phyloP scores from a whole-genome alignment of 2,888 invertebrate species.

The Mimachlamys varia region DNA sequence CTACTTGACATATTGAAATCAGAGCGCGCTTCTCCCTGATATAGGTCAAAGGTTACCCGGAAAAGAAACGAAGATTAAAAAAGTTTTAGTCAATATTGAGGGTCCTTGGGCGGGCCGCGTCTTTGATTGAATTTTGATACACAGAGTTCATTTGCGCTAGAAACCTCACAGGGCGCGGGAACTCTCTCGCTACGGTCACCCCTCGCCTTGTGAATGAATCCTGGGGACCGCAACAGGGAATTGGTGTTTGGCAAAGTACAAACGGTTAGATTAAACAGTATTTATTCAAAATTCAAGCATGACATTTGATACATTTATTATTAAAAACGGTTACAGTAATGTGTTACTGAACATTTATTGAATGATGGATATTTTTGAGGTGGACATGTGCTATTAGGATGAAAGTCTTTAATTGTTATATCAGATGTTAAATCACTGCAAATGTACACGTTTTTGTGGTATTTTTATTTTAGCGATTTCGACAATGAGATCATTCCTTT shows the following conservation, averaged over 20 bases:
- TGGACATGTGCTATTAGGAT: too few species aligned
- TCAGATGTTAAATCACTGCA: too few species aligned
- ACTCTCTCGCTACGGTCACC: neutral
- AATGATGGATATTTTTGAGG: too few species aligned
- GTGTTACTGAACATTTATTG: too few species aligned
- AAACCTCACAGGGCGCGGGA: neutral
- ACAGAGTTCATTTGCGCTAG: constrained; percentile 11
- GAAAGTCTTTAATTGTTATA: too few species aligned
- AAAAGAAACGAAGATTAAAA: constrained; percentile 26
- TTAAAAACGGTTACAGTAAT: too few species aligned
- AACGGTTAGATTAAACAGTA: too few species aligned
- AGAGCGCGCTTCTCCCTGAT: neutral
- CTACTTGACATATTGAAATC: constrained; percentile 27
- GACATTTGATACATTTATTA: too few species aligned
- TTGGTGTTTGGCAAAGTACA: neutral
- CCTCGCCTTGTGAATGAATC: neutral
- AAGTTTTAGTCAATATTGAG: constrained; percentile 19
- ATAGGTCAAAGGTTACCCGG: neutral
- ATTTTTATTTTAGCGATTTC: too few species aligned
- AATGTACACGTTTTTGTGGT: too few species aligned
- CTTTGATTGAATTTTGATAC: constrained; percentile 36
- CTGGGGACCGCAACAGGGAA: neutral
- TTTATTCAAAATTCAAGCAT: too few species aligned
- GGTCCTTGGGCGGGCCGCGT: constrained; percentile 3
- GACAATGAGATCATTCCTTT: too few species aligned